Evolutionary conservation across 1,140 invertebrate genomes (phyloP).

Genomic region (Lucilia sericata): DNA sequence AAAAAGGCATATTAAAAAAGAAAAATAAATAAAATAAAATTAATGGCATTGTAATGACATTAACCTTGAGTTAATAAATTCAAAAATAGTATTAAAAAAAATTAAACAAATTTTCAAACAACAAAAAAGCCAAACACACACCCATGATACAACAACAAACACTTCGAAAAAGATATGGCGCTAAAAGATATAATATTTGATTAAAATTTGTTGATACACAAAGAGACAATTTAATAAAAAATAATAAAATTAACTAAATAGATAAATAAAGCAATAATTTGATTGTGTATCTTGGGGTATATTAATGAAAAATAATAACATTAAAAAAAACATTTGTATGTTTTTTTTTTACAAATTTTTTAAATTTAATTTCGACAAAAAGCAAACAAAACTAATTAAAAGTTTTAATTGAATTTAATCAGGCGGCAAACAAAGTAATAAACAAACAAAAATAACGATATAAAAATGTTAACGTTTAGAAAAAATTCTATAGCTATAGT

Average conservation of each 20-base stretch:
- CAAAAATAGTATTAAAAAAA: slow-evolving; percentile 13
- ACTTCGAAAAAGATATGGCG: neutral
- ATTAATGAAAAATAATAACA: neutral
- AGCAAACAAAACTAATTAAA: neutral
- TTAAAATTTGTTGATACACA: neutral
- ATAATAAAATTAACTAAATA: neutral
- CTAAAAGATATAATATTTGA: slow-evolving; percentile 4
- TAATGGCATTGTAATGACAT: slow-evolving; percentile 44
- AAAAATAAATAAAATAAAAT: slow-evolving; percentile 14
- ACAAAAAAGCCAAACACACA: neutral
- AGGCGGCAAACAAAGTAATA: too few species aligned
- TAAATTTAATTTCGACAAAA: too few species aligned
- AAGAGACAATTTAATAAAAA: slow-evolving; percentile 8
- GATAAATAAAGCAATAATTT: too few species aligned
- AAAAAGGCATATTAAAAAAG: neutral
- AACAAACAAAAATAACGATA: too few species aligned
- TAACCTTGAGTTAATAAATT: slow-evolving; percentile 37
- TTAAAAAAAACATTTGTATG: neutral
- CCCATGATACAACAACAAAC: neutral
- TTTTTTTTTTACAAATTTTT: neutral
- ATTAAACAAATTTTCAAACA: neutral
- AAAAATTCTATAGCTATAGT: too few species aligned
- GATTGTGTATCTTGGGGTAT: neutral
- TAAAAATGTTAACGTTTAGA: too few species aligned
- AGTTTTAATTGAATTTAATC: neutral